These are phyloP conservation scores for Subacronicta megacephala DNA, from an alignment of 2,888 invertebrate species.

Conservation along the genomic window DNA sequence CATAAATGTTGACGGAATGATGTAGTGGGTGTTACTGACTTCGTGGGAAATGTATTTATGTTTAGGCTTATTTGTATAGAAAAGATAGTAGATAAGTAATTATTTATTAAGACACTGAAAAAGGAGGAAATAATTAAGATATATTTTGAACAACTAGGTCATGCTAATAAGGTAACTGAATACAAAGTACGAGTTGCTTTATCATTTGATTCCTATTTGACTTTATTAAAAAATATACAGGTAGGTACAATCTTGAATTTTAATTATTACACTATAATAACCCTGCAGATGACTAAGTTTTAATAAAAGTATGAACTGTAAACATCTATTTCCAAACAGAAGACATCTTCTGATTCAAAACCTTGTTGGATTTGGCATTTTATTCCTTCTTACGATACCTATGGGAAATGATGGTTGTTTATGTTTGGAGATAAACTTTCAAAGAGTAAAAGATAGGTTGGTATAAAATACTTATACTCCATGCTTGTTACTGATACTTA, in stretches of 20 bases:
- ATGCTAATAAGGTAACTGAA: neutral
- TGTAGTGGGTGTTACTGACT: slow-evolving; percentile 21
- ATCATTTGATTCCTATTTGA: too few relatives aligned
- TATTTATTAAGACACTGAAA: neutral
- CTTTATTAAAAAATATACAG: too few relatives aligned
- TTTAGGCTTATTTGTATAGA: neutral
- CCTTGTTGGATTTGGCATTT: slow-evolving; percentile 8
- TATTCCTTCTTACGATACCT: slow-evolving; percentile 34
- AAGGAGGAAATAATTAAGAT: neutral
- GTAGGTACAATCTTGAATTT: too few relatives aligned
- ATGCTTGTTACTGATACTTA: neutral
- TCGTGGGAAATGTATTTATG: neutral
- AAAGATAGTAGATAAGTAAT: neutral
- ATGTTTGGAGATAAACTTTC: slow-evolving; percentile 15
- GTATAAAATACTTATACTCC: too few relatives aligned
- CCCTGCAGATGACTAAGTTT: neutral
- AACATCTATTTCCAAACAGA: slow-evolving; percentile 18
- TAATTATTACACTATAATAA: neutral
- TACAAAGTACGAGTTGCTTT: neutral
- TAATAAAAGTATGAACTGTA: slow-evolving; percentile 14
- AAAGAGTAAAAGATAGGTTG: neutral
- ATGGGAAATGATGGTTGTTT: slow-evolving; percentile 37
- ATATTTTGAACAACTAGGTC: neutral
- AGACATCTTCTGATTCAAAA: slow-evolving; percentile 13
- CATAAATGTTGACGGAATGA: slow-evolving; percentile 36